These are phyloP conservation scores for Drosophila asahinai DNA, from an alignment of 1,140 invertebrate genomes.

Conservation along the genomic window DNA sequence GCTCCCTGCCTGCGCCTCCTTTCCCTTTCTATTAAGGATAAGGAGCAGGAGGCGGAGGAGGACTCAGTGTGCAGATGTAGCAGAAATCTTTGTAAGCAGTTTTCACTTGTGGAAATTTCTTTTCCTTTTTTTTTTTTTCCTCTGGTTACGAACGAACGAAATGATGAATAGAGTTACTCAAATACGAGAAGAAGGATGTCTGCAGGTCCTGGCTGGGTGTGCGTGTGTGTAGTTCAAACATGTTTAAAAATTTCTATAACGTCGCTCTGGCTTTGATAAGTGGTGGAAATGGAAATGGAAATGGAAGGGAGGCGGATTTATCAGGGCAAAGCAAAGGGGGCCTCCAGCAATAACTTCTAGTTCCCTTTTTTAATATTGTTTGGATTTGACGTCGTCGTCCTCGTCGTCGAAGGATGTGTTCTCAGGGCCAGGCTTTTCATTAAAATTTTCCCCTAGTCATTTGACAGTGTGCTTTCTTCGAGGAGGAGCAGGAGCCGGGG, in stretches of 20 bases:
- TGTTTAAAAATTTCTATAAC: slow-evolving; percentile 82
- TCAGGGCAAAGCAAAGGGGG: background rate
- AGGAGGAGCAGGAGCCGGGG: background rate
- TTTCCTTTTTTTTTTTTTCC: slow-evolving; percentile 3
- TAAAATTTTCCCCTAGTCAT: slow-evolving; percentile 73
- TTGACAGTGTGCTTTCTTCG: slow-evolving; percentile 14
- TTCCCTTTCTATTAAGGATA: slow-evolving; percentile 55
- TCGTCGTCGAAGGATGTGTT: slow-evolving; percentile 8
- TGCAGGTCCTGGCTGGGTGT: slow-evolving; percentile 6
- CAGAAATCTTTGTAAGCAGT: slow-evolving; percentile 81
- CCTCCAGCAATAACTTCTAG: slow-evolving; percentile 70
- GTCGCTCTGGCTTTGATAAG: slow-evolving; percentile 49
- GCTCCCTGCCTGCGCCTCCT: slow-evolving; percentile 22
- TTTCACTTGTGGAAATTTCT: slow-evolving; percentile 76
- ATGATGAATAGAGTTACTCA: slow-evolving; percentile 83
- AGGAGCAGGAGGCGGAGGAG: background rate
- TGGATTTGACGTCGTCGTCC: slow-evolving; percentile 46
- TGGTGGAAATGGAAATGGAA: slow-evolving; percentile 8
- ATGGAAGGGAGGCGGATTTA: background rate
- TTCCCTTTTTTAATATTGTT: slow-evolving; percentile 77
- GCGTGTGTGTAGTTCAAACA: slow-evolving; percentile 72
- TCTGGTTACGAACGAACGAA: slow-evolving; percentile 44
- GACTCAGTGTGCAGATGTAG: slow-evolving; percentile 36
- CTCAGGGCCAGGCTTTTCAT: slow-evolving; percentile 58
- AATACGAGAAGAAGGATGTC: slow-evolving; percentile 56